These are phyloP conservation scores for Drosophila aldrichi DNA, from an alignment of 2,888 invertebrate genomes.

Conservation along the genomic window DNA sequence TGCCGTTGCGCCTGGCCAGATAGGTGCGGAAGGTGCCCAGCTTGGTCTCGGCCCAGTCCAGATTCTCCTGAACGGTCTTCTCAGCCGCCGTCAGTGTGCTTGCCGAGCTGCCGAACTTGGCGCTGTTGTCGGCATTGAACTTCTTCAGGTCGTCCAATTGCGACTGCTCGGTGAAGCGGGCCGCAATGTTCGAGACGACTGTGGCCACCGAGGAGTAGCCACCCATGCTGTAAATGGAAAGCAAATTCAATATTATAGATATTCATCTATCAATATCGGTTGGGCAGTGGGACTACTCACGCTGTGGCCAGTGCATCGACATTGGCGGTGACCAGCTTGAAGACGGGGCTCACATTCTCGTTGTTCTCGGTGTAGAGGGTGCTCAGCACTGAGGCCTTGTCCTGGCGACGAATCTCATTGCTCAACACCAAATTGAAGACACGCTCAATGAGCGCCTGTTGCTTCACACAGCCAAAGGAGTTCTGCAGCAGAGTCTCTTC, in stretches of 20 bases:
- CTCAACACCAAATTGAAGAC: slow-evolving; percentile 86
- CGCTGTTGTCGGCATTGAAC: slow-evolving; percentile 70
- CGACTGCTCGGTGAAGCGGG: slow-evolving; percentile 78
- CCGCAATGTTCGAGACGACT: slow-evolving; percentile 81
- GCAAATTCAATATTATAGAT: not conserved
- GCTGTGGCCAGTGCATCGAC: slow-evolving; percentile 62
- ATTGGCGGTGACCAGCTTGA: slow-evolving; percentile 85
- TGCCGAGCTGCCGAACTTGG: slow-evolving; percentile 74
- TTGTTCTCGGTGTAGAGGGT: slow-evolving; percentile 87
- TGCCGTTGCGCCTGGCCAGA: slow-evolving; percentile 58
- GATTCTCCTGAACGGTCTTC: slow-evolving; percentile 76
- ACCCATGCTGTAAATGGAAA: slow-evolving; percentile 73
- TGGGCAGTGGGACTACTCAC: slow-evolving; percentile 68
- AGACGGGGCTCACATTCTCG: slow-evolving; percentile 86
- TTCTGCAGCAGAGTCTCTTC: slow-evolving; percentile 89
- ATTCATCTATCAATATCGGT: not conserved
- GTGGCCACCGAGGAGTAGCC: slow-evolving; percentile 77
- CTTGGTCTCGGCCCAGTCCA: slow-evolving; percentile 78
- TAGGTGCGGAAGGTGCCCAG: slow-evolving; percentile 70
- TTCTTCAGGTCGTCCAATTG: slow-evolving; percentile 68
- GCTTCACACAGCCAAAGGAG: slow-evolving; percentile 89
- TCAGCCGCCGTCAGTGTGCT: slow-evolving; percentile 73
- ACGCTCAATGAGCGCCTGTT: slow-evolving; percentile 86
- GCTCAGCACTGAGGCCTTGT: slow-evolving; percentile 81
- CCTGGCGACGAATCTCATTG: slow-evolving; percentile 82